A percentile compares a stretch with the other conserved stretches of the same genome.
Conservation (phyloP, 1,140 invertebrate species). For the Drosophila dunni region DNA sequence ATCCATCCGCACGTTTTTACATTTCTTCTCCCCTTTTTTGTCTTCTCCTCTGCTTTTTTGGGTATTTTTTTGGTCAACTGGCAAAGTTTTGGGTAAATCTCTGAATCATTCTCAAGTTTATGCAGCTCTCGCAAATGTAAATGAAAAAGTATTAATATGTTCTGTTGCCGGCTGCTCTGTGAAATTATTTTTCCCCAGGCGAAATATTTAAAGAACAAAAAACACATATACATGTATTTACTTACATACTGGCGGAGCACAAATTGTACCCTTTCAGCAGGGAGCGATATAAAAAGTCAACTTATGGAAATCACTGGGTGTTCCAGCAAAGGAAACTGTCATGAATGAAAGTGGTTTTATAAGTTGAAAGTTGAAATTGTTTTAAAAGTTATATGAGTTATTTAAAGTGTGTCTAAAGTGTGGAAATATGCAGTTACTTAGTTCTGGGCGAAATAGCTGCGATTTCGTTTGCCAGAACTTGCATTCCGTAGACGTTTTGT, state of each 20-base stretch:
- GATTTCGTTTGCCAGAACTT: constrained; percentile 8
- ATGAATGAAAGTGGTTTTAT: too few species aligned
- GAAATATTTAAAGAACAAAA: constrained; percentile 44
- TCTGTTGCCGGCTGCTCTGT: constrained; percentile 53
- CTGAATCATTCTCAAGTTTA: constrained; percentile 17
- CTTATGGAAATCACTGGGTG: constrained; percentile 22
- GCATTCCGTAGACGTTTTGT: background rate
- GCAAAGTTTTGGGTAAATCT: constrained; percentile 55
- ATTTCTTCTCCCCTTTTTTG: background rate
- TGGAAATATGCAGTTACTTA: background rate
- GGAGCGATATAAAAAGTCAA: constrained; percentile 61
- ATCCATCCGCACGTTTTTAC: background rate
- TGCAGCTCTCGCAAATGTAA: constrained; percentile 51
- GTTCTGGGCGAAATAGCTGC: background rate
- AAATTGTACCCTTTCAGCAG: constrained; percentile 68
- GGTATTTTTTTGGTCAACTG: constrained; percentile 57
- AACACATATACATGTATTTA: constrained; percentile 15
- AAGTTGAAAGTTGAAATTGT: too few species aligned
- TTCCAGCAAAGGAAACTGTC: constrained; percentile 15
- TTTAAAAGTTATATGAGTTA: too few species aligned
- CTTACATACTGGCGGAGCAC: constrained; percentile 47
- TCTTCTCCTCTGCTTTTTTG: constrained; percentile 15
- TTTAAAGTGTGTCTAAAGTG: too few species aligned
- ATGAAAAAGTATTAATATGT: constrained; percentile 81
- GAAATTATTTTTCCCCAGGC: constrained; percentile 69